Evolutionary conservation across 2,888 invertebrate species (phyloP).

Genomic region (Stenodera caucasica): DNA sequence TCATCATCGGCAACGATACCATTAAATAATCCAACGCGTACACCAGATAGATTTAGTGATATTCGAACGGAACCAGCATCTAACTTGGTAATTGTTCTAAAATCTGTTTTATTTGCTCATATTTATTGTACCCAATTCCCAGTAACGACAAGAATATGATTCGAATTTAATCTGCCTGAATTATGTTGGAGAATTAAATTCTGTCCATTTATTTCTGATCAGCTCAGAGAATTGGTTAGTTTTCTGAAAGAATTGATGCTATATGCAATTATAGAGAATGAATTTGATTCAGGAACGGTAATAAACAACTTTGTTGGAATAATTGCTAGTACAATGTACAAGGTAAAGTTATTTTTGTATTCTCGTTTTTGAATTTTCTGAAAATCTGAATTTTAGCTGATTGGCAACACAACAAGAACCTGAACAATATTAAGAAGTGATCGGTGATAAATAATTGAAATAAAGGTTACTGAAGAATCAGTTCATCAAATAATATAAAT

Average conservation of each 20-base stretch:
- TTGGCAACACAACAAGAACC: too few relatives aligned
- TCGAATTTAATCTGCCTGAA: slow-evolving; percentile 35
- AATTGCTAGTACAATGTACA: too few relatives aligned
- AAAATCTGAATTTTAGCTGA: too few relatives aligned
- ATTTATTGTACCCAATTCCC: slow-evolving; percentile 19
- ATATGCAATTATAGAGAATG: slow-evolving; percentile 29
- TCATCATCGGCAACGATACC: slow-evolving; percentile 34
- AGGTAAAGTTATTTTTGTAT: too few relatives aligned
- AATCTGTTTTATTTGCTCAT: not conserved
- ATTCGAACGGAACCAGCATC: slow-evolving; percentile 33
- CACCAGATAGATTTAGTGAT: slow-evolving; percentile 31
- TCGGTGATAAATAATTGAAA: too few relatives aligned
- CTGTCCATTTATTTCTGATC: slow-evolving; percentile 38
- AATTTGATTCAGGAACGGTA: too few relatives aligned
- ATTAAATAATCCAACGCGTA: slow-evolving; percentile 30
- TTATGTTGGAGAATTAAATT: slow-evolving; percentile 35
- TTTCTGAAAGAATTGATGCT: slow-evolving; percentile 34
- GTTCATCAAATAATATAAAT: too few relatives aligned
- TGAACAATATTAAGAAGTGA: too few relatives aligned
- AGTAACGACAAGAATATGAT: slow-evolving; percentile 28
- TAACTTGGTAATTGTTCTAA: slow-evolving; percentile 29
- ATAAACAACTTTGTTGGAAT: too few relatives aligned
- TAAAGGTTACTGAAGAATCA: too few relatives aligned
- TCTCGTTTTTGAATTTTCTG: too few relatives aligned
- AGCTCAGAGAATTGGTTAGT: slow-evolving; percentile 35